Conservation (phyloP, 1,140 invertebrate species). For the Drosophila virilis region DNA sequence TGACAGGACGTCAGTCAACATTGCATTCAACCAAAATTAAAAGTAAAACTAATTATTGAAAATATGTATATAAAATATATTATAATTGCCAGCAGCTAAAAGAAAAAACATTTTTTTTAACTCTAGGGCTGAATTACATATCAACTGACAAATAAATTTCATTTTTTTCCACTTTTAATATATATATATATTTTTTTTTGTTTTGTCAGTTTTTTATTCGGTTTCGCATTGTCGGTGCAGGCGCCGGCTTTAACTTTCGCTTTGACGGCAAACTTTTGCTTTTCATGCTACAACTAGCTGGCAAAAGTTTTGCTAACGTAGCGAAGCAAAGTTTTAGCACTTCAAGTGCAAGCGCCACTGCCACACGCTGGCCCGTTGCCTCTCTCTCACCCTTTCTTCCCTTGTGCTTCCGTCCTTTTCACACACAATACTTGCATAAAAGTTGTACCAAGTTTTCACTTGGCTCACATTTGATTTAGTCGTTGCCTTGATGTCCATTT, state of each 20-base stretch:
- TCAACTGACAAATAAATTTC: constrained; percentile 37
- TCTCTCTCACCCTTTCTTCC: neutral
- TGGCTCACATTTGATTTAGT: constrained; percentile 65
- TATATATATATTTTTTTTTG: constrained; percentile 3
- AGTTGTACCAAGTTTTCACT: constrained; percentile 71
- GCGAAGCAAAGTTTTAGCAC: constrained; percentile 75
- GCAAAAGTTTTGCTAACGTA: constrained; percentile 65
- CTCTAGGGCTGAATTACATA: neutral
- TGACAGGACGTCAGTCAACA: constrained; percentile 25
- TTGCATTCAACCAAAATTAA: constrained; percentile 19
- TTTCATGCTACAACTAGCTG: constrained; percentile 69
- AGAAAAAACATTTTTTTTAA: neutral
- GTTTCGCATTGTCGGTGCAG: constrained; percentile 33
- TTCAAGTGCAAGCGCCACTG: constrained; percentile 71
- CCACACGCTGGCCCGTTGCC: neutral
- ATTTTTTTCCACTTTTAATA: neutral
- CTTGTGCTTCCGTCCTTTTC: constrained; percentile 1
- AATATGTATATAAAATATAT: constrained; percentile 19
- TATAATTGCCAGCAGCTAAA: constrained; percentile 27
- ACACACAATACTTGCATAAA: constrained; percentile 53
- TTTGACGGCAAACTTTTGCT: constrained; percentile 77
- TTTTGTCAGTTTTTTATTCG: constrained; percentile 15
- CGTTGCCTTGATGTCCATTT: constrained; percentile 79
- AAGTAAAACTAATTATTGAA: constrained; percentile 33
- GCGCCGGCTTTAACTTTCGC: constrained; percentile 69